Base-by-base conservation (phyloP, 2,888 invertebrate genomes). In the Metellina segmentata region DNA sequence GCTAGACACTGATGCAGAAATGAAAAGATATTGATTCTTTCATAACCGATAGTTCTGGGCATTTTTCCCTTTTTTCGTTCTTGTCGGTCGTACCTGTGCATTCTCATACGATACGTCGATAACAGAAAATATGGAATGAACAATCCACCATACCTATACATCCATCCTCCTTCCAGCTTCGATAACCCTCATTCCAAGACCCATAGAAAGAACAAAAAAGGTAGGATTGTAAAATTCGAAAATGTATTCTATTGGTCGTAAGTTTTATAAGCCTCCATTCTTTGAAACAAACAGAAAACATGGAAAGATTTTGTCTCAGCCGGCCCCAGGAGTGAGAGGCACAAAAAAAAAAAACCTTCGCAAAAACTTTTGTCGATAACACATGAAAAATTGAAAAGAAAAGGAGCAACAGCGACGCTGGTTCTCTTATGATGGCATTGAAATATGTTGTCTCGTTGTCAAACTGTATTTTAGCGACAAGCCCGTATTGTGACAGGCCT, bases 191-290 rank as follows among this genome's bases (percentile, higher is more conserved):
- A 70, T 82, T 69, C 69, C 69, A 51, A 70, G 81, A 69, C 49
- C 81, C 81, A 51, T 5, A 70, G 19, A 16, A 69, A 52, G n/a
- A 71, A 82, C 51, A 69, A 48, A 86, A 86, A 86, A 11, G 77
- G 19, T 49, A 49, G 87, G 53, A 79, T 79, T 87, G 87, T 81
- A 87, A 87, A 87, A 81, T 87, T 71, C 72, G 34, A 48, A 81
- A 87, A 87, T 87, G 87, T 87, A 87, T 87, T 87, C 87, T 87
- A 81, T 87, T 87, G 71, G 79, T 72, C 69, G 79, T 81, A 79
- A 81, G 81, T 87, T 87, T 81, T 79, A 81, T 78, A 87, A 87
- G 87, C 79, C 79, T 53, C 16, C 53, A 19, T 78, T 78, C 78
- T 78, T 70, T 11, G 19, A 86, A 79, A 86, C 49, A 86, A 81